These are phyloP conservation scores for Stomatorhinus ivindoensis DNA, from an alignment of 2,113 vertebrate species.

Conservation along the genomic window DNA sequence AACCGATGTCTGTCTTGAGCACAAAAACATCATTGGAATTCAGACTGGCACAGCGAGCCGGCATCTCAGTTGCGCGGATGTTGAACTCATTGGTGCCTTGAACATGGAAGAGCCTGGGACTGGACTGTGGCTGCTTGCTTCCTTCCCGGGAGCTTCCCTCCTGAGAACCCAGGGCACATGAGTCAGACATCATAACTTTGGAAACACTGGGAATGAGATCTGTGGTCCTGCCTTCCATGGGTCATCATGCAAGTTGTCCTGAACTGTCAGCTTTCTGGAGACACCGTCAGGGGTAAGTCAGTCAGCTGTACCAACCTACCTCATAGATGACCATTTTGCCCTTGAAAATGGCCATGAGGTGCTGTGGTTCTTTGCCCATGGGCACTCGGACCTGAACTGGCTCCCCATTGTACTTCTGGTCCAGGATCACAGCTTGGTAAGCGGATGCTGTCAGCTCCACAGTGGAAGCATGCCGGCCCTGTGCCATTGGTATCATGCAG, in stretches of 20 bases:
- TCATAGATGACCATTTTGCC: slow-evolving; percentile 75
- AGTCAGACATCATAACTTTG: neutral
- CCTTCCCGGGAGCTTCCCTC: slow-evolving; percentile 62
- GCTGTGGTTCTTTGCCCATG: slow-evolving; percentile 80
- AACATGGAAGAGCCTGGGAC: slow-evolving; percentile 69
- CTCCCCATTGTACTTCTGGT: slow-evolving; percentile 69
- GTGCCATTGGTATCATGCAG: neutral
- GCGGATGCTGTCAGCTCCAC: slow-evolving; percentile 71
- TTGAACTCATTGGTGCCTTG: slow-evolving; percentile 64
- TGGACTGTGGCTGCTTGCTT: slow-evolving; percentile 31
- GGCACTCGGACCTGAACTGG: slow-evolving; percentile 72
- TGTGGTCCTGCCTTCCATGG: too few species aligned
- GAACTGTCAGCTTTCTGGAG: neutral
- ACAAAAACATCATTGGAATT: slow-evolving; percentile 83
- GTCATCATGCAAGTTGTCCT: neutral
- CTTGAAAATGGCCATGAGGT: slow-evolving; percentile 81
- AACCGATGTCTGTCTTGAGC: slow-evolving; percentile 66
- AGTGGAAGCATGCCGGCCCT: slow-evolving; percentile 70
- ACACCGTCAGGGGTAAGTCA: neutral
- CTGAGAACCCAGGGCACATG: slow-evolving; percentile 40
- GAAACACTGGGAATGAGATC: neutral
- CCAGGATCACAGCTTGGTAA: slow-evolving; percentile 66
- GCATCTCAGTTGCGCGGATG: slow-evolving; percentile 74
- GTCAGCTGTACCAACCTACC: slow-evolving; percentile 45
- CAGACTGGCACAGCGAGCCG: slow-evolving; percentile 56